Percentiles rank a stretch among this genome's conserved stretches.
These are phyloP conservation scores for Xestia c-nigrum DNA, from an alignment of 2,888 invertebrate genomes.

Conservation along the genomic window DNA sequence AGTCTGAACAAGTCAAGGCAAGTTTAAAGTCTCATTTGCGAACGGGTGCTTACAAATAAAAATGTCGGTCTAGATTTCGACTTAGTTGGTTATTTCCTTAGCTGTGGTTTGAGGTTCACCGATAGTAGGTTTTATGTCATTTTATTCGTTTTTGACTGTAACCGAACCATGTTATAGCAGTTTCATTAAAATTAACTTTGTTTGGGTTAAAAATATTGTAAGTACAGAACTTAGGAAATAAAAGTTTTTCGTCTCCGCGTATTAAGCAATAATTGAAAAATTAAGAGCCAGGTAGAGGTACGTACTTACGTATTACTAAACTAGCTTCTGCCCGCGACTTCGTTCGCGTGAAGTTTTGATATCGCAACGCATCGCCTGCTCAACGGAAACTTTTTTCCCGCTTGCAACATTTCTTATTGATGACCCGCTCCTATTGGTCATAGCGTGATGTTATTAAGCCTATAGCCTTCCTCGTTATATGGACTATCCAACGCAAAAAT, in stretches of 20 bases:
- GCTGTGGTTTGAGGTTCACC: background rate
- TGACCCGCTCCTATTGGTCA: no score
- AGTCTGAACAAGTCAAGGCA: constrained; percentile 33
- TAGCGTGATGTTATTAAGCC: no score
- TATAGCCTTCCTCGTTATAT: no score
- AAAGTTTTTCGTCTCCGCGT: no score
- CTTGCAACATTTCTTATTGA: no score
- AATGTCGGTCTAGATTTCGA: background rate
- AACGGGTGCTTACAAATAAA: constrained; percentile 14
- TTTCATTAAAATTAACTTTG: background rate
- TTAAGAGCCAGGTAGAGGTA: background rate
- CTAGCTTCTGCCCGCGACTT: no score
- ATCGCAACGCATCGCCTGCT: no score
- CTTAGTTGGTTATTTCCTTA: background rate
- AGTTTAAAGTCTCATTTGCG: constrained; percentile 42
- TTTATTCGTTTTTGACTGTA: background rate
- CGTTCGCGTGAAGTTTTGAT: no score
- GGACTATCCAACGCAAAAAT: no score
- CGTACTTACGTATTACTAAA: no score
- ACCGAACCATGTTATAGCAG: background rate
- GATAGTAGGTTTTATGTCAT: background rate
- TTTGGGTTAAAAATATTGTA: background rate
- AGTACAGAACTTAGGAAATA: no score
- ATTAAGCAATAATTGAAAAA: background rate
- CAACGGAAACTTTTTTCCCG: no score